Percentiles rank a stretch among this genome's conserved stretches.
phyloP scores from a whole-genome alignment of 1,140 invertebrate species.

The Caenorhabditis briggsae region DNA sequence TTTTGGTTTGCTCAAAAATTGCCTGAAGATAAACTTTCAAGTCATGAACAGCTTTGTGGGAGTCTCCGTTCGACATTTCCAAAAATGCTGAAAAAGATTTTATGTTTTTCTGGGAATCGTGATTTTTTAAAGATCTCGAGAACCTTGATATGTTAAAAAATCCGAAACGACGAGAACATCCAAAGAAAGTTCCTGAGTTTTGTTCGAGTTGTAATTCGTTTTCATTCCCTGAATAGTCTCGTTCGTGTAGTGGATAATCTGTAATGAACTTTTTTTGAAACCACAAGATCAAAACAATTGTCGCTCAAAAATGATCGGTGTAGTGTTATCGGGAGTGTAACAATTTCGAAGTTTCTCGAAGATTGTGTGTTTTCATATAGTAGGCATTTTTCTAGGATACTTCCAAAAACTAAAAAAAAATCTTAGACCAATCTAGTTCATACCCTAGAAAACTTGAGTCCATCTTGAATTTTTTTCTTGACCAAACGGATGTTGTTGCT shows the following conservation, averaged over 20 bases:
- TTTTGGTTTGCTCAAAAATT: slow-evolving; percentile 66
- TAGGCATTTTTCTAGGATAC: no score
- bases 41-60: slow-evolving; percentile 60
- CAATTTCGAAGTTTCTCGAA: no score
- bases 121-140: not conserved
- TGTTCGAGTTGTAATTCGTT: slow-evolving; percentile 51
- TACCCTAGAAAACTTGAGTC: slow-evolving; percentile 39
- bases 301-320: no score
- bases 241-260: slow-evolving; percentile 61
- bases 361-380: no score
- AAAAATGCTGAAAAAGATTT: slow-evolving; percentile 54
- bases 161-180: slow-evolving; percentile 67
- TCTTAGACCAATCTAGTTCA: not conserved
- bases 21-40: slow-evolving; percentile 65
- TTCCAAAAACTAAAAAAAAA: no score
- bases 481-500: slow-evolving; percentile 47
- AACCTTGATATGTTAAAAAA: slow-evolving; percentile 67
- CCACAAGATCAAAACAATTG: no score
- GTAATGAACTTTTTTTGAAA: not conserved
- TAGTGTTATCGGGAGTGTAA: no score
- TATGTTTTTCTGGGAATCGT: no score
- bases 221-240: slow-evolving; percentile 56
- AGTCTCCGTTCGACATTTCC: slow-evolving; percentile 62
- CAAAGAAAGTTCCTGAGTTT: slow-evolving; percentile 53
- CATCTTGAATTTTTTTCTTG: slow-evolving; percentile 10